These are phyloP conservation scores for Idaea dimidiata DNA, from an alignment of 2,888 invertebrate genomes.

Conservation along the genomic window DNA sequence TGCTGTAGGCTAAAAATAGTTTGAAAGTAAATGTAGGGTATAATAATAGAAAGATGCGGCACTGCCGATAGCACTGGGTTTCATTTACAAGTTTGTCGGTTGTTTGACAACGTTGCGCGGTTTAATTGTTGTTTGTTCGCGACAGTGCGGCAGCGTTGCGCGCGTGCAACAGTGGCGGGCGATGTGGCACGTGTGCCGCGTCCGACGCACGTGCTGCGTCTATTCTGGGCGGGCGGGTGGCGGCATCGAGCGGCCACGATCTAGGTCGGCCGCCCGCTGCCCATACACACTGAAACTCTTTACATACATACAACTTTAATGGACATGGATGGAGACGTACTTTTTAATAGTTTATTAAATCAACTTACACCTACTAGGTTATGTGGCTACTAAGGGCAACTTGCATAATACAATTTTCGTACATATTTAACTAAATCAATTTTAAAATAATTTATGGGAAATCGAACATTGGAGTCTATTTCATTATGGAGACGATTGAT, in stretches of 20 bases:
- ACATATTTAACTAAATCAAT: no score
- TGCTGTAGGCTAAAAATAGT: conserved; percentile 57
- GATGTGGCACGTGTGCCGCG: conserved; percentile 58
- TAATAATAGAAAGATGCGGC: conserved; percentile 21
- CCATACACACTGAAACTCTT: conserved; percentile 29
- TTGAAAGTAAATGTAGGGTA: conserved; percentile 28
- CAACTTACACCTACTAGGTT: neutral
- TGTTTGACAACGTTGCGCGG: conserved; percentile 26
- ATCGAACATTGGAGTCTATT: no score
- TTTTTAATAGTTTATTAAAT: neutral
- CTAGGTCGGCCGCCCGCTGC: conserved; percentile 64
- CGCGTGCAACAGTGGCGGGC: conserved; percentile 31
- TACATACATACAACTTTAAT: neutral
- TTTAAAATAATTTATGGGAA: no score
- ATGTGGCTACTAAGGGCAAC: no score
- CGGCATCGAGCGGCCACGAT: conserved; percentile 70
- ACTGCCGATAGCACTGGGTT: conserved; percentile 28
- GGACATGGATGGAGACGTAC: neutral
- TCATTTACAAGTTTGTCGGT: conserved; percentile 43
- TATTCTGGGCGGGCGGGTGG: conserved; percentile 69
- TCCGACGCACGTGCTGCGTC: conserved; percentile 77
- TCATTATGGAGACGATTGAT: no score
- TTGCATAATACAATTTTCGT: no score
- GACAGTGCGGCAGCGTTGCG: conserved; percentile 30
- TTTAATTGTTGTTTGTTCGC: conserved; percentile 29